Percentiles rank a stretch among this genome's conserved stretches.
Conservation (phyloP, 2,113 vertebrate species). For the Cichladusa arquata region DNA sequence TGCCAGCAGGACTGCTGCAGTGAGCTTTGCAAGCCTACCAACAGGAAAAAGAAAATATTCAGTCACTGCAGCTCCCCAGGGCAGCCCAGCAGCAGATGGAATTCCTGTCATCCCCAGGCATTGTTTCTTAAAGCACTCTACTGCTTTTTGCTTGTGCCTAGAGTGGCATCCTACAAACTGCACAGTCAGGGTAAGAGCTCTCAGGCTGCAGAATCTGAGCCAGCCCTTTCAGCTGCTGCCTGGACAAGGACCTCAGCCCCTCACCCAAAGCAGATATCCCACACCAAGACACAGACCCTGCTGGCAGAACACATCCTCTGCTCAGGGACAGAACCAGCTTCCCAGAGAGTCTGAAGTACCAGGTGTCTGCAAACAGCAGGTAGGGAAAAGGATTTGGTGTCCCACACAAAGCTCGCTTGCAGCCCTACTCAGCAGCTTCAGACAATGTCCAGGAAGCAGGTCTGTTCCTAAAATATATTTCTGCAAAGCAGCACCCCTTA, state of each 20-base stretch:
- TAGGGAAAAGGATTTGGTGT: neutral
- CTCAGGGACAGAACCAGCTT: neutral
- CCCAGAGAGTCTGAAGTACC: neutral
- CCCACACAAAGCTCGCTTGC: neutral
- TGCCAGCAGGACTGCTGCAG: conserved; percentile 88
- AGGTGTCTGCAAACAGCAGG: neutral
- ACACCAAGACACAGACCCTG: neutral
- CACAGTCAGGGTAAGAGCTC: too few species aligned
- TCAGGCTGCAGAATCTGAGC: accelerated
- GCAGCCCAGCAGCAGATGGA: neutral
- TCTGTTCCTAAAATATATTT: neutral
- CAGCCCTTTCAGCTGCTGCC: neutral
- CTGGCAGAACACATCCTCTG: neutral
- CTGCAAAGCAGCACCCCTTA: neutral
- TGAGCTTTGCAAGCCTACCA: conserved; percentile 85
- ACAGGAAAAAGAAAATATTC: neutral
- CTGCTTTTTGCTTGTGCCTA: neutral
- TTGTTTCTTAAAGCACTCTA: neutral
- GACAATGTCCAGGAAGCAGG: neutral
- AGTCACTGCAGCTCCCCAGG: neutral
- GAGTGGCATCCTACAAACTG: accelerated
- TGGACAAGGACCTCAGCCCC: neutral
- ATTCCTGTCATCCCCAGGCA: neutral
- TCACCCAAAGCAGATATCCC: neutral
- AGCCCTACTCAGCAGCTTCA: neutral